Evolutionary conservation across 2,797 vertebrate genomes (phyloP).

Genomic region (Amniataba percoides): DNA sequence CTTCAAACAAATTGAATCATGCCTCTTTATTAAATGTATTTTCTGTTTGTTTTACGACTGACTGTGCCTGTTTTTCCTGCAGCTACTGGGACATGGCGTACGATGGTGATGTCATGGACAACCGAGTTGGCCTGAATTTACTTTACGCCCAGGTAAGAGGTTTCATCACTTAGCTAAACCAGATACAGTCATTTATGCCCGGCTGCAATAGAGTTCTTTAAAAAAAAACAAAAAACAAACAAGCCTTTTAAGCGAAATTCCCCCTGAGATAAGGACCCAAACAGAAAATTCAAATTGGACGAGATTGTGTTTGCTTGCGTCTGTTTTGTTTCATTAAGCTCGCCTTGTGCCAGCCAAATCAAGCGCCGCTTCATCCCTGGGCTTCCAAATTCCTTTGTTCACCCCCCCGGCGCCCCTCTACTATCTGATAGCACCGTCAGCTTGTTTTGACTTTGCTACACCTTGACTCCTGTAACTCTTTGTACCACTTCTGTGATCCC

Average conservation of each 20-base stretch:
- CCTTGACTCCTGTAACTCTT: constrained; percentile 28
- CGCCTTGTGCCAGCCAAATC: constrained; percentile 22
- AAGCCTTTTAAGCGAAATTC: not conserved
- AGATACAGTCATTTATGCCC: not conserved
- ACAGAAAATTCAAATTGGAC: constrained; percentile 4
- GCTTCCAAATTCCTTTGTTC: constrained; percentile 33
- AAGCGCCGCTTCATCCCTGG: not conserved
- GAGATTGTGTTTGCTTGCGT: constrained; percentile 30
- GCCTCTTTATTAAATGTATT: not conserved
- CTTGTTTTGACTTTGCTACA: constrained; percentile 57
- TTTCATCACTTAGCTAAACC: not conserved
- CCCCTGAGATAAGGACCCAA: constrained; percentile 13
- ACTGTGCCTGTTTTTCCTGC: constrained; percentile 39
- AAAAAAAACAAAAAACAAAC: not conserved
- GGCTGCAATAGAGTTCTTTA: not conserved
- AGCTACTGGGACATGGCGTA: constrained; percentile 99
- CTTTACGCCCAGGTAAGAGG: constrained; percentile 94
- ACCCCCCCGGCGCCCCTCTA: constrained; percentile 11
- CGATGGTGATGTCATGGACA: constrained; percentile 96
- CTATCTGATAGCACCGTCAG: constrained; percentile 44
- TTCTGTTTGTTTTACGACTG: not conserved
- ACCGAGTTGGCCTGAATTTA: constrained; percentile 93
- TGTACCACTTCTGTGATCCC: constrained; percentile 35
- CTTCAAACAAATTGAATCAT: not conserved
- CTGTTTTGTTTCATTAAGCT: constrained; percentile 25